These are phyloP conservation scores for Porites lutea DNA, from an alignment of 64 coral and sea anemone genomes.

Conservation along the genomic window DNA sequence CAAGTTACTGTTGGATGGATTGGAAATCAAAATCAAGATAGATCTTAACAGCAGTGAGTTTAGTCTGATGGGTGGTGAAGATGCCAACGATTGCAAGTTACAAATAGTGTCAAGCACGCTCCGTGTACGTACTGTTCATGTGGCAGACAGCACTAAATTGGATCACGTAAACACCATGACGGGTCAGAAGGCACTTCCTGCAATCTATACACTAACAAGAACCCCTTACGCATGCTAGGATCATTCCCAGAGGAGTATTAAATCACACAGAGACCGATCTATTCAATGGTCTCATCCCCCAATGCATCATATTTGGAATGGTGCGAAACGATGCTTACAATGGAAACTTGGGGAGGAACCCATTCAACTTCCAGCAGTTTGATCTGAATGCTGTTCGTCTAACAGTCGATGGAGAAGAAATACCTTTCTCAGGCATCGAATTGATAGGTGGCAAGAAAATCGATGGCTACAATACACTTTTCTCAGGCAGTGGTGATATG, in stretches of 20 bases:
- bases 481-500: constrained; percentile 33
- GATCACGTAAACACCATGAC: constrained; percentile 6
- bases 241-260: background rate
- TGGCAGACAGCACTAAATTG: background rate
- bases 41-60: background rate
- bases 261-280: constrained; percentile 19
- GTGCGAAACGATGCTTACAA: constrained; percentile 25
- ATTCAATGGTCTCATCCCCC: constrained; percentile 32
- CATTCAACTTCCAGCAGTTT: constrained; percentile 42
- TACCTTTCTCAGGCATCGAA: background rate
- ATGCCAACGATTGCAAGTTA: background rate
- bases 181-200: background rate
- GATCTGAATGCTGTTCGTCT: constrained; percentile 8
- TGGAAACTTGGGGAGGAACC: constrained; percentile 6
- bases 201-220: background rate
- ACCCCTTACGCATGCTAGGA: constrained; percentile 15
- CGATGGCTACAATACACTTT: constrained; percentile 46
- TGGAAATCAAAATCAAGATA: constrained; percentile 13
- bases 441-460: background rate
- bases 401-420: constrained; percentile 45
- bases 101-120: constrained; percentile 4
- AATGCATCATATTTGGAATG: constrained; percentile 36
- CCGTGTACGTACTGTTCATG: background rate
- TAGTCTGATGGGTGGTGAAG: background rate
- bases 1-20: constrained; percentile 12